These are phyloP conservation scores for Melanocharis versteri DNA, from an alignment of 2,113 vertebrate genomes.

Conservation along the genomic window DNA sequence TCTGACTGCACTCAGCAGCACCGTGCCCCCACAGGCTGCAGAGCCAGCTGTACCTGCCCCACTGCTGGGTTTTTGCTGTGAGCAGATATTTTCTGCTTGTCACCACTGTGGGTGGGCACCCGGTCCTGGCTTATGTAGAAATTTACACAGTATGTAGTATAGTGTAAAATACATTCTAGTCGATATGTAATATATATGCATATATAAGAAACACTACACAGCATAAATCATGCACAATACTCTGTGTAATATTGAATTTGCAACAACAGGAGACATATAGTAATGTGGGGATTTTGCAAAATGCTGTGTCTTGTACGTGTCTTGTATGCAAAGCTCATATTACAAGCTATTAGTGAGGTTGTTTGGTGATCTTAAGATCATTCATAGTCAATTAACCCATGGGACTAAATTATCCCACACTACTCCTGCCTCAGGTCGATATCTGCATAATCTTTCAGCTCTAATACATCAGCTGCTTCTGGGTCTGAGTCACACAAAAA, in stretches of 20 bases:
- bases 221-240: accelerated
- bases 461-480: neutral
- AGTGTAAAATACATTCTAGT: neutral
- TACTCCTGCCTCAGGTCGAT: neutral
- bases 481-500: neutral
- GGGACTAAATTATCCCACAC: slow-evolving; percentile 43
- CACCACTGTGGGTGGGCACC: neutral
- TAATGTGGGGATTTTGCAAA: neutral
- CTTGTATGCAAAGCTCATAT: neutral
- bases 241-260: neutral
- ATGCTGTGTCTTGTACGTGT: neutral
- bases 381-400: slow-evolving; percentile 60
- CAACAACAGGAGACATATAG: accelerated
- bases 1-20: neutral
- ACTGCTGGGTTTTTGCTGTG: neutral
- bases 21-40: neutral
- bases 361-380: slow-evolving; percentile 25
- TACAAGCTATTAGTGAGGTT: neutral
- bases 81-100: accelerated
- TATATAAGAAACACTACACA: neutral
- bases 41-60: neutral
- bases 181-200: too few relatives aligned
- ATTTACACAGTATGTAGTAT: neutral
- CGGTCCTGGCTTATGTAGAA: neutral
- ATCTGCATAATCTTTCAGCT: neutral